phyloP scores from a whole-genome alignment of 2,888 invertebrate species.

The Drosophila sordidapex region DNA sequence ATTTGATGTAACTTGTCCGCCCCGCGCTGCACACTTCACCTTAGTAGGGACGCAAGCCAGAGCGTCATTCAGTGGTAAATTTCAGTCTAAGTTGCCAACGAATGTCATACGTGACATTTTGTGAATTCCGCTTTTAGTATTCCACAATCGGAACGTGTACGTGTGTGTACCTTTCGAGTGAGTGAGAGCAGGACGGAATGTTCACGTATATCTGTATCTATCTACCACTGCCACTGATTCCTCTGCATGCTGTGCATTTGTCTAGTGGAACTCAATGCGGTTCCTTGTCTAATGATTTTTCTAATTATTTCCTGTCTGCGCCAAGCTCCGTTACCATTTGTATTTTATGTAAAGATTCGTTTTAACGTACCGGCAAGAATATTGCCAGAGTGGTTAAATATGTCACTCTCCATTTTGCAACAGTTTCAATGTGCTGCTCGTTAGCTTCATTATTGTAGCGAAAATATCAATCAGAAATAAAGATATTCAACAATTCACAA shows the following conservation, averaged over 20 bases:
- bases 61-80: slow-evolving; percentile 70
- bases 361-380: slow-evolving; percentile 16
- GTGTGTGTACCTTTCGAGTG: background rate
- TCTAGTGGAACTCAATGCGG: background rate
- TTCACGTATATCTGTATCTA: slow-evolving; percentile 21
- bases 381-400: slow-evolving; percentile 3
- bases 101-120: slow-evolving; percentile 77
- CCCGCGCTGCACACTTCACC: slow-evolving; percentile 37
- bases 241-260: background rate
- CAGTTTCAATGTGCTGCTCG: background rate
- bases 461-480: background rate
- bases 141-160: slow-evolving; percentile 41
- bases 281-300: slow-evolving; percentile 32
- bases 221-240: slow-evolving; percentile 13
- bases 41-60: slow-evolving; percentile 4
- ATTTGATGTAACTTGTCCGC: slow-evolving; percentile 42
- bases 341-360: background rate
- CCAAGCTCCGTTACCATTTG: slow-evolving; percentile 7
- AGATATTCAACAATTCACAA: background rate
- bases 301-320: slow-evolving; percentile 43
- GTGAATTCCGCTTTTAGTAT: slow-evolving; percentile 67
- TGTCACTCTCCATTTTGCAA: background rate
- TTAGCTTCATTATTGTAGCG: background rate
- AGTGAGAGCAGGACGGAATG: slow-evolving; percentile 1
- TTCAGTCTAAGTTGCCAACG: slow-evolving; percentile 72